A percentile compares a stretch with the other conserved stretches of the same genome.
phyloP scores from a whole-genome alignment of 1,140 invertebrate genomes.

The Calycopis cecrops region DNA sequence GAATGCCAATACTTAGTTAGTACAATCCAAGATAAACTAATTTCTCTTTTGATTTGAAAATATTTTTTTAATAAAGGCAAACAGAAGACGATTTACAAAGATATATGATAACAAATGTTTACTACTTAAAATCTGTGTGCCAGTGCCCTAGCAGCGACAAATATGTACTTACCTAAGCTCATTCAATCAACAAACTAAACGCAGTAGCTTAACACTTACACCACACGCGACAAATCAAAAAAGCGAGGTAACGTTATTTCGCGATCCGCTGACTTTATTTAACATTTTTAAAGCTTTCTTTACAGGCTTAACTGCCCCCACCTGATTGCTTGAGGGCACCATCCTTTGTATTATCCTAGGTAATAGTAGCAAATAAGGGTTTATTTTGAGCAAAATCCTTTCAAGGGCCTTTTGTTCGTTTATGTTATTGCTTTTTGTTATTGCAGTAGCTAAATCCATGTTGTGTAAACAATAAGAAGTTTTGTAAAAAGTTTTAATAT shows the following conservation, averaged over 20 bases:
- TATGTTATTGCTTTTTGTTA: slow-evolving; percentile 3
- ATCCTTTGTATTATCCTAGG: slow-evolving; percentile 50
- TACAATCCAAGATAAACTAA: too few species aligned
- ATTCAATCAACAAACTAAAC: too few species aligned
- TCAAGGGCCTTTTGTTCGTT: slow-evolving; percentile 25
- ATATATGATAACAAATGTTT: too few species aligned
- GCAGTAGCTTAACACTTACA: slow-evolving; percentile 6
- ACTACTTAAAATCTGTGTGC: too few species aligned
- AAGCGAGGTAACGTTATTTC: slow-evolving; percentile 57
- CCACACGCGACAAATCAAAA: slow-evolving; percentile 36
- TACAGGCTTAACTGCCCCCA: slow-evolving; percentile 63
- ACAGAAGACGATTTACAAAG: too few species aligned
- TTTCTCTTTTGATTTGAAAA: too few species aligned
- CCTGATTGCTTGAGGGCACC: slow-evolving; percentile 63
- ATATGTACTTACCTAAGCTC: too few species aligned
- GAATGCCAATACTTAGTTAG: too few species aligned
- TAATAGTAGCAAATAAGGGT: slow-evolving; percentile 49
- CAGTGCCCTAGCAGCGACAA: too few species aligned
- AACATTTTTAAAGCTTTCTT: slow-evolving; percentile 67
- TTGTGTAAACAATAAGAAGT: too few species aligned
- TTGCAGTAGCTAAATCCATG: slow-evolving; percentile 27
- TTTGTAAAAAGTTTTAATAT: too few species aligned
- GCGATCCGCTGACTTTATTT: slow-evolving; percentile 62
- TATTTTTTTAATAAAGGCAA: too few species aligned
- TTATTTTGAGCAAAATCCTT: slow-evolving; percentile 32